Percentiles rank a stretch among this genome's conserved stretches.
These are phyloP conservation scores for Hecatera dysodea DNA, from an alignment of 2,888 invertebrate species.

Conservation along the genomic window DNA sequence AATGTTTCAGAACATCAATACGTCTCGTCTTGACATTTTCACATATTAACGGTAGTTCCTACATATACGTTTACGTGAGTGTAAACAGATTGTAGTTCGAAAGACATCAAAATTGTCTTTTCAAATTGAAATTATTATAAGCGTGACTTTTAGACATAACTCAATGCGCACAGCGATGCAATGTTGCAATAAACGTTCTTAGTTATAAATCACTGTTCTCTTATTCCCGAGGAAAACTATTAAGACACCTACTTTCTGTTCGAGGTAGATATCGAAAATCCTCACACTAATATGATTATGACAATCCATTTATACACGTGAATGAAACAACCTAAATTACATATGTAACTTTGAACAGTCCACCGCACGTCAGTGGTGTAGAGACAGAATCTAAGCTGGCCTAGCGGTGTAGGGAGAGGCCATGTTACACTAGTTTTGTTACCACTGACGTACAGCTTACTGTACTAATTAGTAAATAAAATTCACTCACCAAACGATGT, in stretches of 20 bases:
- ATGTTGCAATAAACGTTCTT: constrained; percentile 14
- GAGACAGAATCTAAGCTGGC: background rate
- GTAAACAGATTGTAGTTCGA: no score
- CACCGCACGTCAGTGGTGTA: background rate
- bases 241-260: background rate
- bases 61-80: no score
- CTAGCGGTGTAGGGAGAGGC: background rate
- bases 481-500: constrained; percentile 67
- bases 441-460: background rate
- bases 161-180: constrained; percentile 13
- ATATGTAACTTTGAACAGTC: background rate
- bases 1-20: no score
- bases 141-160: constrained; percentile 24
- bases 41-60: background rate
- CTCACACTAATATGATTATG: constrained; percentile 39
- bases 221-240: background rate
- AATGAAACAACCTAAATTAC: constrained; percentile 6
- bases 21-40: background rate
- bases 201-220: constrained; percentile 7
- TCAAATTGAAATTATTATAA: background rate
- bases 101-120: background rate
- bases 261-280: constrained; percentile 11
- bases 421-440: background rate
- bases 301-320: constrained; percentile 26
- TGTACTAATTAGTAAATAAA: constrained; percentile 18